Evolutionary conservation across 2,888 invertebrate species (phyloP), one percentile per base, ranked within the genome.

Genomic region (Oscheius myriophilus): DNA sequence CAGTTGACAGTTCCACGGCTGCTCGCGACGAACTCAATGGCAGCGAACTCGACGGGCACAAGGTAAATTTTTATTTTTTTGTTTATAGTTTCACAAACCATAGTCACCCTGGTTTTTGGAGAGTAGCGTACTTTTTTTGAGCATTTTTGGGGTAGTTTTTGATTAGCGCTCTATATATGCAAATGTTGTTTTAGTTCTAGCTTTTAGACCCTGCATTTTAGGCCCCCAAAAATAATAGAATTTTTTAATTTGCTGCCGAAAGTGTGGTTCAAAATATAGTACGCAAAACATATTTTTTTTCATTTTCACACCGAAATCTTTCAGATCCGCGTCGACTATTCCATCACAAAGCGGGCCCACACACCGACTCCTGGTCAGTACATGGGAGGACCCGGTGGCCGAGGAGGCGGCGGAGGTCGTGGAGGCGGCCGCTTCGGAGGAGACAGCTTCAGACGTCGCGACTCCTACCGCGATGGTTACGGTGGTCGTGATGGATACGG

Each of bases 361-460:
- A 79, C 82, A 18, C 84, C 84, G 21, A 84, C 84, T 51, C 84
- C 84, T 39, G 84, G 84, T 16, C 74, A 83, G 39, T 84, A 84
- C 70, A 83, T 83, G 82, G 84, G 84, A 64, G 62, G 70, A 16
- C 65, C 72, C 57, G 68, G 69, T 41, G 71, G 68, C 12, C 61
- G 69, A 42, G 69, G 67, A 7, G 54, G 69, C 43, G 68, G 72
- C 23, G 39, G 66, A 18, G 69, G 61, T 16, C 61, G 66, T 18
- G 53, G 55, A 46, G 49, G 61, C 3, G 61, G 49, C 2, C 61
- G 61, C 16, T 14, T n/a, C 18, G 26, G 61, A 23, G 49, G 58
- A 42, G 58, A 43, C 21, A 11, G 61, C 18, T 61, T 26, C 26
- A 46, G 61, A 49, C 58, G 58, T 43, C 61, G 61, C n/a, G 61